Percentiles rank a stretch among this genome's conserved stretches.
These are phyloP conservation scores for Rhinophrynus dorsalis DNA, from an alignment of 2,797 vertebrate genomes.

Conservation along the genomic window DNA sequence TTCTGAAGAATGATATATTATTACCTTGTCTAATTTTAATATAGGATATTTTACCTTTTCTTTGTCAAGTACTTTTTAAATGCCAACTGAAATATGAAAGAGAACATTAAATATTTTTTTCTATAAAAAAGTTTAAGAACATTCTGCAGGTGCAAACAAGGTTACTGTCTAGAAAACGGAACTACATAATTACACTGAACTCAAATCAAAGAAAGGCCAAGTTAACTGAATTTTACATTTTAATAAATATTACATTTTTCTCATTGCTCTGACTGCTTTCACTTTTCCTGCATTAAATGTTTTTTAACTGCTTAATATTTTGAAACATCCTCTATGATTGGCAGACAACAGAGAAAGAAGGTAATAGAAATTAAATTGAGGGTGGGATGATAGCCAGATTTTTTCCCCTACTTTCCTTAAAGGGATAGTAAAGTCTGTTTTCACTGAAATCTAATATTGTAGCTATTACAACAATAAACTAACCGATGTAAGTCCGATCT, in stretches of 20 bases:
- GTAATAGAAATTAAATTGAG: not conserved
- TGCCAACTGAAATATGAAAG: too few relatives aligned
- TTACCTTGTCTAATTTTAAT: too few relatives aligned
- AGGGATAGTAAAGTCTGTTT: too few relatives aligned
- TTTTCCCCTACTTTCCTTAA: too few relatives aligned
- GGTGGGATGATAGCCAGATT: not conserved
- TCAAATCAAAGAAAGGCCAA: not conserved
- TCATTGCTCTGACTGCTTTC: not conserved
- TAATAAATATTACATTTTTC: not conserved
- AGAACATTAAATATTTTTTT: too few relatives aligned
- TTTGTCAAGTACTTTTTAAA: too few relatives aligned
- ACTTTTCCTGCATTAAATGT: not conserved
- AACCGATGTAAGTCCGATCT: too few relatives aligned
- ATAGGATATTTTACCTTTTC: too few relatives aligned
- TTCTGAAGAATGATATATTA: too few relatives aligned
- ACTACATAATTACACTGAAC: not conserved
- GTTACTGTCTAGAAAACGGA: not conserved
- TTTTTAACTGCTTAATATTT: conserved; percentile 9
- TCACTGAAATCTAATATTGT: too few relatives aligned
- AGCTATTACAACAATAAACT: too few relatives aligned
- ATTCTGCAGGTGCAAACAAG: not conserved
- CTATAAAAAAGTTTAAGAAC: too few relatives aligned
- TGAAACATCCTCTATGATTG: not conserved
- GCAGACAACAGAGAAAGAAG: not conserved
- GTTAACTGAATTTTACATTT: not conserved